A percentile compares a stretch with the other conserved stretches of the same genome.
phyloP scores from a whole-genome alignment of 2,888 invertebrate genomes.

The Eristalis intricaria region DNA sequence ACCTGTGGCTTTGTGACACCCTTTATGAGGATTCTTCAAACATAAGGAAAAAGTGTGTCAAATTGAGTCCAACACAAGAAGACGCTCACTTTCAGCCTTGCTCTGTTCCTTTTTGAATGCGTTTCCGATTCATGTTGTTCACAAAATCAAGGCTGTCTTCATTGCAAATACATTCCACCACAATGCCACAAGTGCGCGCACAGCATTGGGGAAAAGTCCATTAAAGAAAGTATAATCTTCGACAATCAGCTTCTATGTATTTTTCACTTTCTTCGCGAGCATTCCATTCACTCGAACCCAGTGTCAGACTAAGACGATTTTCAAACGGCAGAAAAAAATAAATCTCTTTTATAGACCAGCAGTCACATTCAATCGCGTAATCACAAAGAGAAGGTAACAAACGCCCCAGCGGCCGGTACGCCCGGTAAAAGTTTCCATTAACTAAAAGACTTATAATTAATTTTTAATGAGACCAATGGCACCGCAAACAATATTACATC shows the following conservation, averaged over 20 bases:
- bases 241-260: neutral
- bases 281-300: neutral
- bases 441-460: slow-evolving; percentile 35
- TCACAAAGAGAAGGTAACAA: neutral
- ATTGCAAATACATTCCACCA: neutral
- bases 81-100: neutral
- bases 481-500: slow-evolving; percentile 21
- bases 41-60: neutral
- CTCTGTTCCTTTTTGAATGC: neutral
- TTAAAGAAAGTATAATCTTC: neutral
- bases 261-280: neutral
- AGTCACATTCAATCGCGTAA: neutral
- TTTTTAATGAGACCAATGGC: slow-evolving; percentile 32
- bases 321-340: neutral
- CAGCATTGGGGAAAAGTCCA: neutral
- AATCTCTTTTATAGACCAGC: neutral
- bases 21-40: neutral
- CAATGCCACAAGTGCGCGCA: neutral
- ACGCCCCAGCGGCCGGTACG: neutral
- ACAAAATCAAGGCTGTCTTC: neutral
- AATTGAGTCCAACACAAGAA: neutral
- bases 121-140: too few relatives aligned
- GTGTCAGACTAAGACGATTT: neutral
- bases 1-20: too few relatives aligned
- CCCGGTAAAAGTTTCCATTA: slow-evolving; percentile 21